Evolutionary conservation across 2,888 invertebrate species (phyloP), one percentile per base, ranked within the genome.

Genomic region (Drosophila mercatorum): DNA sequence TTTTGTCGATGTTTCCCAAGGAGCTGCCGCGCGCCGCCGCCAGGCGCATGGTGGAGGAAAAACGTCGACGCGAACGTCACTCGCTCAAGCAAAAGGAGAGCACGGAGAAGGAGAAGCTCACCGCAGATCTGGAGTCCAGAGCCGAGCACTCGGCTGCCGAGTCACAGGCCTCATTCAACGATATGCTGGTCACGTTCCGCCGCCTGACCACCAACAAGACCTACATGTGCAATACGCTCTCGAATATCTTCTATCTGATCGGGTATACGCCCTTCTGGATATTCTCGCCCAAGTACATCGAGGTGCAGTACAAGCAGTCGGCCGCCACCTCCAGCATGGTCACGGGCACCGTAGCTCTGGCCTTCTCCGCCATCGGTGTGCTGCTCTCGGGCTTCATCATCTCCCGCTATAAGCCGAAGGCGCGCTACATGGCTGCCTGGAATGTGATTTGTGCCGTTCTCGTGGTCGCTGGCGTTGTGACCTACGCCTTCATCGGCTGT

Each of bases 221-320:
- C 0, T 94, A 96, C 71, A 95, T 96, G 94, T 95, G 95, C 88
- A 96, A 96, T 88, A 96, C 96, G 70, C 93, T 96, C 2, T 95
- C 96, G 0, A 95, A 95, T 22, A 95, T 96, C 12, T 96, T 96
- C 85, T 96, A 96, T 83, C 94, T 96, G 68, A 93, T 95, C 86
- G 95, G 95, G 1, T 95, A 95, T 88, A 95, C 95, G 93, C 96
- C 96, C 0, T 96, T 96, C 87, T 96, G 96, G 95, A 96, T 96
- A 53, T 97, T 96, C 89, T 94, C 96, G 91, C 96, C 97, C 0
- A 97, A 97, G 91, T 96, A 96, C 88, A 96, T 97, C 72, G 97
- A 97, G 92, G 96, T 96, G 0, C 96, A 96, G 92, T 97, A 96
- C 92, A 94, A 95, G 64, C 95, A 96, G 81, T 95, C 96, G 7